These are phyloP conservation scores for Aurelia aurita complex sp. Pacific DNA, from an alignment of 30 jellyfish, hydroid and myxozoan genomes.

Conservation along the genomic window DNA sequence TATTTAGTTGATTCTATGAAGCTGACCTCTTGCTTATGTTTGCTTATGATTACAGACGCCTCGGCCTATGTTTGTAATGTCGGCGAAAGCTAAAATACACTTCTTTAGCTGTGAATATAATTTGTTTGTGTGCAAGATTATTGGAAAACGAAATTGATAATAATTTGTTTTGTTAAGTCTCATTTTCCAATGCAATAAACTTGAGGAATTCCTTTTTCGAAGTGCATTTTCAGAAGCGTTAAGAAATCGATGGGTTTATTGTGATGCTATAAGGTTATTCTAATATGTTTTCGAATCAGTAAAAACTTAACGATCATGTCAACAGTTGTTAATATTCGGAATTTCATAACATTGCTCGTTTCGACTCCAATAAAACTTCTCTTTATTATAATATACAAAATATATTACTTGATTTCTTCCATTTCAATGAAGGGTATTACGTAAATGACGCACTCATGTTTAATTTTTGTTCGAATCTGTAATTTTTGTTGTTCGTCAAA, in stretches of 20 bases:
- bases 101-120: neutral
- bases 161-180: slow-evolving; percentile 12
- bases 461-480: too few species aligned
- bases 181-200: slow-evolving; percentile 10
- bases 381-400: too few species aligned
- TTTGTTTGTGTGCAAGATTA: slow-evolving; percentile 9
- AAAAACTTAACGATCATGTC: neutral
- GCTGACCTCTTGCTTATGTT: too few species aligned
- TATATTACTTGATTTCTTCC: too few species aligned
- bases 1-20: too few species aligned
- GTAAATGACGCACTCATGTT: too few species aligned
- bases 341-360: too few species aligned
- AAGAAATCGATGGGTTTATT: neutral
- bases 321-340: too few species aligned
- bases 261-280: neutral
- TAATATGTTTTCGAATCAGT: neutral
- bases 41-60: neutral
- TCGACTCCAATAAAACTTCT: too few species aligned
- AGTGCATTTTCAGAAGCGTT: neutral
- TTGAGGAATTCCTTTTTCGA: neutral
- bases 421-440: too few species aligned
- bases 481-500: too few species aligned
- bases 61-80: slow-evolving; percentile 24
- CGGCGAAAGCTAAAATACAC: neutral
- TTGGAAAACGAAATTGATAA: slow-evolving; percentile 4